Percentiles rank a stretch among this genome's conserved stretches.
Evolutionary conservation across 2,797 vertebrate genomes (phyloP).

Genomic region (Myotis planiceps): DNA sequence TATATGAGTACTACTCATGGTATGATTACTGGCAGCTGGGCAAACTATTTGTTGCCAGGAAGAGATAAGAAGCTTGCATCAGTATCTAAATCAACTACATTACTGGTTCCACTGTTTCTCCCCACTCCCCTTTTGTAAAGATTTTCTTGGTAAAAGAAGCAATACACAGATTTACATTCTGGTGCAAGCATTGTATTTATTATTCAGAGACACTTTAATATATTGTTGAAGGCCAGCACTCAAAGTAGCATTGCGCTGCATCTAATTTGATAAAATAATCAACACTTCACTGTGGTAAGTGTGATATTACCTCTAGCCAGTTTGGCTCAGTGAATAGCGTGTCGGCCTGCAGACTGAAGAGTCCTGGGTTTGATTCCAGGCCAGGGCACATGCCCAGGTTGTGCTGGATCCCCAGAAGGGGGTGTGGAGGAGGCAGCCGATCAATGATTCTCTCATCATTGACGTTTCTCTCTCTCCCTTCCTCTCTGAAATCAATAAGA

Average conservation of each 20-base stretch:
- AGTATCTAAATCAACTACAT: not conserved
- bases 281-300: not conserved
- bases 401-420: too few relatives aligned
- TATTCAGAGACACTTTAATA: not conserved
- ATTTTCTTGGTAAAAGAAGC: not conserved
- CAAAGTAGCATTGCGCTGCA: not conserved
- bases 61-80: not conserved
- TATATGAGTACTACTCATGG: not conserved
- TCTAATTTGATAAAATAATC: not conserved
- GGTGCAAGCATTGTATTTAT: not conserved
- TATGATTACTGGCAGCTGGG: not conserved
- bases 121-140: not conserved
- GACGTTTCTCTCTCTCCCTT: too few relatives aligned
- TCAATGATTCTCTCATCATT: too few relatives aligned
- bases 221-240: not conserved
- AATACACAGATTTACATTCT: not conserved
- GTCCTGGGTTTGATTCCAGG: too few relatives aligned
- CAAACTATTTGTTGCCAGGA: not conserved
- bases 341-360: too few relatives aligned
- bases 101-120: not conserved
- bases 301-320: not conserved
- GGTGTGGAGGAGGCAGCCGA: too few relatives aligned
- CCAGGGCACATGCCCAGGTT: too few relatives aligned
- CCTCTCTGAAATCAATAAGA: too few relatives aligned
- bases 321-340: too few relatives aligned